phyloP scores from a whole-genome alignment of 2,797 vertebrate species.

The Eulemur coronatus region DNA sequence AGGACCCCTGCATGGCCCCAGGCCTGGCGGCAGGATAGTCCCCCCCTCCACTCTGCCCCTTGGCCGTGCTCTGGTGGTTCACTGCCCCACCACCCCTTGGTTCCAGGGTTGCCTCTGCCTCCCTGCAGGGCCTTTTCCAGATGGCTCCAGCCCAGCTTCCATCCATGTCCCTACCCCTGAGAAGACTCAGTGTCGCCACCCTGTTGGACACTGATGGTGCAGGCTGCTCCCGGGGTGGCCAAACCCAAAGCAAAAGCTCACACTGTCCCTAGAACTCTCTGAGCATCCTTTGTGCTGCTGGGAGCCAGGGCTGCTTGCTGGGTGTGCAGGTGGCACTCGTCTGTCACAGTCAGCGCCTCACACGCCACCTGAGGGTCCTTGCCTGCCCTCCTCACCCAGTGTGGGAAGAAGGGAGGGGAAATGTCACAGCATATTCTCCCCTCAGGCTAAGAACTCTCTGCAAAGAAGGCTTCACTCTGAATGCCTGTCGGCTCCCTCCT shows the following conservation, averaged over 20 bases:
- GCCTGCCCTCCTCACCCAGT: not conserved
- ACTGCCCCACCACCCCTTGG: no score
- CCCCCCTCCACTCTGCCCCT: rapidly evolving
- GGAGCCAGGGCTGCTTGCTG: rapidly evolving
- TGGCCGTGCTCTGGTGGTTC: not conserved
- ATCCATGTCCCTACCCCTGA: not conserved
- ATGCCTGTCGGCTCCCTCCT: not conserved
- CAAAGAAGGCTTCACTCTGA: not conserved
- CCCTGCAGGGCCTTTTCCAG: not conserved
- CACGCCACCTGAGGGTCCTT: not conserved
- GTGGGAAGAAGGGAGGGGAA: not conserved
- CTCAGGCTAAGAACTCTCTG: not conserved
- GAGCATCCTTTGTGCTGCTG: not conserved
- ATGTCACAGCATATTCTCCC: not conserved
- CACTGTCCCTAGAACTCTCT: not conserved
- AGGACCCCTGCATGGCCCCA: not conserved
- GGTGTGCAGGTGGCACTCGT: not conserved
- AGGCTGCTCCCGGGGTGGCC: not conserved
- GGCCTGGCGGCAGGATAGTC: not conserved
- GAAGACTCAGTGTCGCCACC: not conserved
- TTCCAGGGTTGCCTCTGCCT: not conserved
- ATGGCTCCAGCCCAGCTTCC: not conserved
- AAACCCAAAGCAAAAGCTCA: not conserved
- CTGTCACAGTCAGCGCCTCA: rapidly evolving
- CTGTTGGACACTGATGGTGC: not conserved